Evolutionary conservation across 2,113 vertebrate genomes (phyloP).

Genomic region (Paramormyrops kingsleyae): DNA sequence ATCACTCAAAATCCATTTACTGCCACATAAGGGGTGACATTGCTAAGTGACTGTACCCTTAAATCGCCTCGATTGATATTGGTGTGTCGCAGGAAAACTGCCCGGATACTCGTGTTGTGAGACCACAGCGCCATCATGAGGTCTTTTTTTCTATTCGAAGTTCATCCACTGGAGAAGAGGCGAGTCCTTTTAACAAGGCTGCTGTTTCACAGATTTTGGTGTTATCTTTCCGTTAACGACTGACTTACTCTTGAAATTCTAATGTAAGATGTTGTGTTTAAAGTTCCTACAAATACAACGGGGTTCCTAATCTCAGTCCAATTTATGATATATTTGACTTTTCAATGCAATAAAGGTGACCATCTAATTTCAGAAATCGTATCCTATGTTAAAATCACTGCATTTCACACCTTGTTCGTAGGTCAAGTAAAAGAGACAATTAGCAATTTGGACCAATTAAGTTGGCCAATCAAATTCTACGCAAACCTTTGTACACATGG

Average conservation of each 20-base stretch:
- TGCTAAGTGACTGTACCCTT: not conserved
- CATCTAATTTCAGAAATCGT: not conserved
- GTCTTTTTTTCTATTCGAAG: not conserved
- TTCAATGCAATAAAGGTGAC: not conserved
- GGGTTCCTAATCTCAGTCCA: not conserved
- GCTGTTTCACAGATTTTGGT: not conserved
- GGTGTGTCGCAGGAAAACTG: not conserved
- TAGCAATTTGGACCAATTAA: not conserved
- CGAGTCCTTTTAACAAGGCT: not conserved
- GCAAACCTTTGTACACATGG: not conserved
- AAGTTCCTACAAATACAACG: not conserved
- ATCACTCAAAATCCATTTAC: conserved; percentile 11
- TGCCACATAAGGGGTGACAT: not conserved
- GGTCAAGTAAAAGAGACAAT: not conserved
- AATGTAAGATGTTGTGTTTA: not conserved
- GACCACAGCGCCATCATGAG: conserved; percentile 8
- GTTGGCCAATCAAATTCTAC: not conserved
- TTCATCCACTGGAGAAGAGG: not conserved
- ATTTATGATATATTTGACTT: not conserved
- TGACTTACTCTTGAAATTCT: not conserved
- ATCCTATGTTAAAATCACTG: not conserved
- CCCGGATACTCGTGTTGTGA: not conserved
- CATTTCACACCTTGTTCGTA: not conserved
- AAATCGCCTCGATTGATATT: not conserved
- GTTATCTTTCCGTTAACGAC: not conserved